Evolutionary conservation across 2,113 vertebrate species (phyloP).

Genomic region (Cettia cetti): DNA sequence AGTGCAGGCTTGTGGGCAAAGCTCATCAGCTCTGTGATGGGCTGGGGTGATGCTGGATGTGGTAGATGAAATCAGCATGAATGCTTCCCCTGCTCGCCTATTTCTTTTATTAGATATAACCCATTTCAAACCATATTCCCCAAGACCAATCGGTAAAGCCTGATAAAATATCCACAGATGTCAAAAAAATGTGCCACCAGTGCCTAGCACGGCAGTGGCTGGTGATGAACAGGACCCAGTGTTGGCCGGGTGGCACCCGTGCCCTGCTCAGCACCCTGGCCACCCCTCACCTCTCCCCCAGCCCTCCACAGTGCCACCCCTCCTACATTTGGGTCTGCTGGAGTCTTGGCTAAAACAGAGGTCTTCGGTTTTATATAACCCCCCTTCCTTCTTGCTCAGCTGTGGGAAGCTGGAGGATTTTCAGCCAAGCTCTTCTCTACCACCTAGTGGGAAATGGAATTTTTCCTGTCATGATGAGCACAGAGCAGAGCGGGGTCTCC

Average conservation of each 20-base stretch:
- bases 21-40: neutral
- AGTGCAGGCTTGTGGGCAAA: neutral
- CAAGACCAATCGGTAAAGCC: neutral
- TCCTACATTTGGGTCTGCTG: neutral
- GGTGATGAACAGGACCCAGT: neutral
- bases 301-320: neutral
- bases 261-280: neutral
- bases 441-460: constrained; percentile 44
- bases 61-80: neutral
- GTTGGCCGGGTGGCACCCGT: rapidly evolving
- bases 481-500: rapidly evolving
- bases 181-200: neutral
- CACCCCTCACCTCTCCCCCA: neutral
- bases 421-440: constrained; percentile 46
- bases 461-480: neutral
- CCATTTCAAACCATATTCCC: neutral
- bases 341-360: neutral
- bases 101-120: neutral
- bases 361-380: rapidly evolving
- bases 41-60: neutral
- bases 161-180: neutral
- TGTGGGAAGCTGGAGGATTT: neutral
- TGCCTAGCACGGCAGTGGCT: neutral
- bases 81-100: rapidly evolving
- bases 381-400: neutral